Percentiles rank a stretch among this genome's conserved stretches.
phyloP scores from a whole-genome alignment of 2,888 invertebrate genomes.

The Plebejus melissa region DNA sequence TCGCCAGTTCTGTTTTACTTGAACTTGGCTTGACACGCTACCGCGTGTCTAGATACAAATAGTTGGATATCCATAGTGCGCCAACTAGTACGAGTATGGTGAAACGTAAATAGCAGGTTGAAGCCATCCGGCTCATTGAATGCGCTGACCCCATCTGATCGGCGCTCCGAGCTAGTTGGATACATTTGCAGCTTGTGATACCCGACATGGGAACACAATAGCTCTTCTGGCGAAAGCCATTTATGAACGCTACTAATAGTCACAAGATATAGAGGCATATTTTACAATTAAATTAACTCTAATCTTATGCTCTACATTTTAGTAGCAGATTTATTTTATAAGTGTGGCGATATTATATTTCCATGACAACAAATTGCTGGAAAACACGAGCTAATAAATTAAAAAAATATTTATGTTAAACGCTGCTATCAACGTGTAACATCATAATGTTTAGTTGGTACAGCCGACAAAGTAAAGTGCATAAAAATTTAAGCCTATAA shows the following conservation, averaged over 20 bases:
- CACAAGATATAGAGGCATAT: constrained; percentile 35
- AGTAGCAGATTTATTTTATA: not conserved
- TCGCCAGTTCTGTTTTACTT: no score
- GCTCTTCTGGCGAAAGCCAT: constrained; percentile 38
- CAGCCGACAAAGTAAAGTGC: not conserved
- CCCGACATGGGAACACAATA: constrained; percentile 45
- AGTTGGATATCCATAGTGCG: constrained; percentile 68
- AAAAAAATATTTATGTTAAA: no score
- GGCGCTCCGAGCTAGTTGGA: constrained; percentile 55
- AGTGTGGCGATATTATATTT: no score
- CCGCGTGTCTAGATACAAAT: constrained; percentile 40
- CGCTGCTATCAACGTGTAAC: no score
- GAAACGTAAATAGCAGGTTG: constrained; percentile 76
- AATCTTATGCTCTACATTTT: constrained; percentile 16
- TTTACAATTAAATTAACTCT: constrained; percentile 24
- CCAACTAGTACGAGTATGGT: constrained; percentile 71
- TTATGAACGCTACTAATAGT: constrained; percentile 39
- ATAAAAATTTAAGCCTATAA: no score
- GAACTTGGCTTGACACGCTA: no score
- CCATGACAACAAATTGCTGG: no score
- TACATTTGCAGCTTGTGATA: constrained; percentile 54
- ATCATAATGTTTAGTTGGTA: not conserved
- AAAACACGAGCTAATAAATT: no score
- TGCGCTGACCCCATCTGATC: constrained; percentile 78
- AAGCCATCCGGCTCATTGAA: constrained; percentile 77